Percentiles rank a stretch among this genome's conserved stretches.
Evolutionary conservation across 2,113 vertebrate genomes (phyloP).

Genomic region (Nibea coibor): DNA sequence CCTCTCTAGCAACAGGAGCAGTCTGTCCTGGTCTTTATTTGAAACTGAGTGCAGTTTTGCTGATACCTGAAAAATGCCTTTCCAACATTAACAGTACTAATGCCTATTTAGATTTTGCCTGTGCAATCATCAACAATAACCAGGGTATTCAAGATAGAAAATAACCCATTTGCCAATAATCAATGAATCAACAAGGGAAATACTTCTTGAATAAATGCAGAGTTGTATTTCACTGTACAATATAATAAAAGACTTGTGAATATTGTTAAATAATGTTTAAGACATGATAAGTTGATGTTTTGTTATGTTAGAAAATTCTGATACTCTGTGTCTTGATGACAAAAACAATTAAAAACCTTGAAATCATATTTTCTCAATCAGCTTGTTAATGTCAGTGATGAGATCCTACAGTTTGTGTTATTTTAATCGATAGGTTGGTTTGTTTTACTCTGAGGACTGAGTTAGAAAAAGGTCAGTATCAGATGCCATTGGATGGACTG

Average conservation of each 20-base stretch:
- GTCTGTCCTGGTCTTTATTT: neutral
- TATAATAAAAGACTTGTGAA: neutral
- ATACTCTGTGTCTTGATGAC: no score
- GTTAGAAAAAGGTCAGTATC: no score
- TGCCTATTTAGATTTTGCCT: neutral
- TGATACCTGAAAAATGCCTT: slow-evolving; percentile 14
- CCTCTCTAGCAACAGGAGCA: neutral
- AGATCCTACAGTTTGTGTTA: no score
- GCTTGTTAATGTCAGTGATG: no score
- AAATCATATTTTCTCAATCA: no score
- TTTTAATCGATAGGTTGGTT: no score
- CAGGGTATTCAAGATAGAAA: neutral
- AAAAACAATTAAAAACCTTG: no score
- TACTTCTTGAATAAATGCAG: neutral
- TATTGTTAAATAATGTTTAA: neutral
- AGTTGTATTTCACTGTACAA: neutral
- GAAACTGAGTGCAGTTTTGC: slow-evolving; percentile 20
- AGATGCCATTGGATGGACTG: no score
- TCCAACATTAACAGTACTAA: slow-evolving; percentile 12
- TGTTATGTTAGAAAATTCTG: neutral
- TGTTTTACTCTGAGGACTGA: no score
- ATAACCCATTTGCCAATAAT: slow-evolving; percentile 7
- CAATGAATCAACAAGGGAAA: neutral
- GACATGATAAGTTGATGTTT: neutral
- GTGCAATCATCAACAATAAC: slow-evolving; percentile 25